phyloP scores from a whole-genome alignment of 1,140 invertebrate species.

The Paraescarpia echinospica region DNA sequence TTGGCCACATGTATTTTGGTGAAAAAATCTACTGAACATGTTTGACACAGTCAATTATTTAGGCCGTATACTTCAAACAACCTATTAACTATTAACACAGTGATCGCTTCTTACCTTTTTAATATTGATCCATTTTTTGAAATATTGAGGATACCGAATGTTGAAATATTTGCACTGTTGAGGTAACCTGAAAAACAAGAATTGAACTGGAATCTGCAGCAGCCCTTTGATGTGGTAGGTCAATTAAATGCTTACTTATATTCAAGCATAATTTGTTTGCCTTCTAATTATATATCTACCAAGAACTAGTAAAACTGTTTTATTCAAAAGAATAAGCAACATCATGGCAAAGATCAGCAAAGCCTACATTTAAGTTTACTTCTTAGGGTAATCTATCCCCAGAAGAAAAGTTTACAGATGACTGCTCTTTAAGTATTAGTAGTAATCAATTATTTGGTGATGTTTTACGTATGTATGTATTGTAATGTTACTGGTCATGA shows the following conservation, averaged over 20 bases:
- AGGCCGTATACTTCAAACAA: background rate
- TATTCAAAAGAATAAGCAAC: background rate
- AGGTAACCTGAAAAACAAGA: slow-evolving; percentile 56
- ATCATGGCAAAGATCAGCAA: background rate
- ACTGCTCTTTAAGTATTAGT: no score
- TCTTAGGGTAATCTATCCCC: no score
- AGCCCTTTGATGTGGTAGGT: background rate
- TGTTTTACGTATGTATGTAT: no score
- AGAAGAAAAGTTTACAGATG: no score
- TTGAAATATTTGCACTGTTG: slow-evolving; percentile 61
- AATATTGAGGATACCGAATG: slow-evolving; percentile 60
- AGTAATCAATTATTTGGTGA: no score
- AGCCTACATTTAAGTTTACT: no score
- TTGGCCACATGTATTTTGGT: background rate
- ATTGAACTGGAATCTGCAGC: slow-evolving; percentile 9
- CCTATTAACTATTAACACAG: background rate
- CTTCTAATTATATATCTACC: no score
- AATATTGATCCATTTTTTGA: slow-evolving; percentile 66
- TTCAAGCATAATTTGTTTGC: no score
- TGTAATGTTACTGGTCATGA: no score
- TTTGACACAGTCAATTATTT: background rate
- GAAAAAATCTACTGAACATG: background rate
- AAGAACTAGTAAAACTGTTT: background rate
- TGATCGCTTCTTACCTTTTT: slow-evolving; percentile 58
- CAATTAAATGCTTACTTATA: background rate